Conservation (phyloP, 2,113 vertebrate genomes). For the Ceuthmochares aereus region DNA sequence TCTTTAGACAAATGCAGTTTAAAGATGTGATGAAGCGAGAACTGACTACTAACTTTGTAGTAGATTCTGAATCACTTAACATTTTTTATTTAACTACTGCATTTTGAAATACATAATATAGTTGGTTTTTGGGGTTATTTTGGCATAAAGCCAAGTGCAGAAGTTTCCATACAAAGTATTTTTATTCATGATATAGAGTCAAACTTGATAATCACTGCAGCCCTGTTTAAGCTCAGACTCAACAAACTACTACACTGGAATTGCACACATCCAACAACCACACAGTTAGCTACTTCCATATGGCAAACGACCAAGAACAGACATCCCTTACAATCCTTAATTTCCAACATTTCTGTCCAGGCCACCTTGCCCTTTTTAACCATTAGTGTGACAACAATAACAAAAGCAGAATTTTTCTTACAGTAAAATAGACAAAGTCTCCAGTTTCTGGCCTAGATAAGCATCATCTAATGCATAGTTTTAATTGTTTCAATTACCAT, state of each 20-base stretch:
- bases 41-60: neutral
- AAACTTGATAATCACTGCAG: neutral
- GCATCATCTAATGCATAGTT: neutral
- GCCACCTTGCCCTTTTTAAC: neutral
- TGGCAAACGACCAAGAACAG: neutral
- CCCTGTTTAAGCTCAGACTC: neutral
- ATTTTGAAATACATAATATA: neutral
- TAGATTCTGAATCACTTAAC: neutral
- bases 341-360: neutral
- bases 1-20: neutral
- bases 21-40: neutral
- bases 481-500: neutral
- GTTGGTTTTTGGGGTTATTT: neutral
- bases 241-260: neutral
- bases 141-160: neutral
- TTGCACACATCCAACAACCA: neutral
- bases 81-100: neutral
- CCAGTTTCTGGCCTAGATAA: neutral
- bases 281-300: neutral
- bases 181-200: neutral
- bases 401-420: conserved; percentile 14
- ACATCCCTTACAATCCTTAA: neutral
- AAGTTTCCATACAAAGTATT: neutral
- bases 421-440: neutral
- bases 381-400: neutral